Evolutionary conservation across 2,888 invertebrate genomes (phyloP), one percentile per base, ranked within the genome.

Genomic region (Hyalella azteca): DNA sequence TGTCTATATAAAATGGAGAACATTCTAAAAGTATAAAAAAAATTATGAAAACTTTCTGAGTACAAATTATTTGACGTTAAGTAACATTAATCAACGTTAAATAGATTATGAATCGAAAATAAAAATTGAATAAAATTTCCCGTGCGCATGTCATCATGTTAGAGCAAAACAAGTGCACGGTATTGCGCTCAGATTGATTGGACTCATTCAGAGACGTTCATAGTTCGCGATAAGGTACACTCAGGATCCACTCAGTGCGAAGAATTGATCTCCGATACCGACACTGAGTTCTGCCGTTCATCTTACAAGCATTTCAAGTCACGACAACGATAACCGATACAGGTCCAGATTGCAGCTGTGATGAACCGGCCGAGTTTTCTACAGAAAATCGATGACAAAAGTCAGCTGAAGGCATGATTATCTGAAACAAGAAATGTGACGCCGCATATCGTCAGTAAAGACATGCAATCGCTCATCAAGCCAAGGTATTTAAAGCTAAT

Each of bases 301-400:
- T 36, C 36, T 29, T 29, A 19, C 19, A 39, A 9, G 39, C 15
- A 36, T 36, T 36, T 29, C 11, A 13, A 59, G 66, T 54, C 66
- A 36, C 66, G 66, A 66, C 36, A 66, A 66, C 66, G 66, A 22
- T 66, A 66, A 66, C 36, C 66, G 66, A 66, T 66, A 66, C 7
- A 36, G 36, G 29, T 29, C 29, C 66, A 66, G 39, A 66, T 66
- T 1, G 19, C 36, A 36, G 36, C 4, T 49, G n/a, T 49, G 49
- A 7, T 26, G 26, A 54, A 54, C 26, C 26, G 26, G 13, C 54
- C 29, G 26, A 5, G 22, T 54, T 54, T 54, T 26, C 11, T 13
- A 54, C 54, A 13, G 54, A 54, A 54, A 26, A 54, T 54, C 54
- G 54, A 26, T 22, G 54, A n/a, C n/a, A n/a, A 22, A 22, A 26